Evolutionary conservation across 2,888 invertebrate genomes (phyloP), one percentile per base, ranked within the genome.

Genomic region (Linnaemya tessellans): DNA sequence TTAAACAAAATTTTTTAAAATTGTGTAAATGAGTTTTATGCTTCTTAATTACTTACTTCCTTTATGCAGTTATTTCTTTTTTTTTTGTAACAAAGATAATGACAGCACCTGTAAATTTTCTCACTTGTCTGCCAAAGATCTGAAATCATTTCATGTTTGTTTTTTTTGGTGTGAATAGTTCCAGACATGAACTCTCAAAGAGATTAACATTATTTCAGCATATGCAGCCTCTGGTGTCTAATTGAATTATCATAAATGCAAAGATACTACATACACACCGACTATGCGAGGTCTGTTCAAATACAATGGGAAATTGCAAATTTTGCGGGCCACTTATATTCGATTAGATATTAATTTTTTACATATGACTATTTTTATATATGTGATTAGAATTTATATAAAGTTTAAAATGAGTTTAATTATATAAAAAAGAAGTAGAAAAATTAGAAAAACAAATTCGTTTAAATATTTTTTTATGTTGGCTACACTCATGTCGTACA

Each of bases 41-140:
- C 11, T 20, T 54, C 51, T 54, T 22, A 20, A 54, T 54, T 54
- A 54, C 3, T 5, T 30, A 5, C 5, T 30, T 30, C 30, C 30
- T 30, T 30, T 30, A 30, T 30, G 30, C 5, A 5, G 2, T 30
- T 30, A 30, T 30, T 5, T 30, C 3, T 30, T 54, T 22, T 35
- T 35, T 1, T 35, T 60, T n/a, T 9, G 30, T n/a, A n/a, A 38
- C n/a, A 0, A 74, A 62, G n/a, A 3, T 54, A 54, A 64, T 46
- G 35, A 49, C 58, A 67, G 62, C 74, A 75, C 80, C 74, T 74
- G 68, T 43, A 74, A 74, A 62, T 62, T 68, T 20, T 75, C 54
- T 68, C 68, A 18, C 1, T 18, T 5, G 49, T 3, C 1, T 5
- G 49, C 67, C 5, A 11, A 54, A 22, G 30, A 22, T 3, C 54